Evolutionary conservation across 2,888 invertebrate species (phyloP), one percentile per base, ranked within the genome.

Genomic region (Synergus gifuensis): DNA sequence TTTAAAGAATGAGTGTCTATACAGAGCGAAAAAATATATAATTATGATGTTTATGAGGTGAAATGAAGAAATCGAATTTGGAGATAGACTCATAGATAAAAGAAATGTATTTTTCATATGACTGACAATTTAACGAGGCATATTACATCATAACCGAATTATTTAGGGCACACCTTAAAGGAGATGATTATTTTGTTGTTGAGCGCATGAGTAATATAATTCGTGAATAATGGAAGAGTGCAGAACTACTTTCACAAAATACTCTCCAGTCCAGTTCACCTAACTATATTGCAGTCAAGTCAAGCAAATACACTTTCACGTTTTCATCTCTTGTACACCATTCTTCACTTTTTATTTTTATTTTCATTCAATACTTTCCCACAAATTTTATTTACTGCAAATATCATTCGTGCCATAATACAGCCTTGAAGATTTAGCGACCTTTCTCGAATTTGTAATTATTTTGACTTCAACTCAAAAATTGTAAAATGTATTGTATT

Each of bases 161-260:
- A 69, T 73, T 8, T n/a, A 8, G 12, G 54, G 11, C 11, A 40
- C 11, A 42, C 40, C 66, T 40, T 66, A n/a, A 66, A 22, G 22
- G 44, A 12, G 60, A 60, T 28, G 60, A 60, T 22, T 44, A 54
- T 73, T n/a, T n/a, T 73, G 49, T 54, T 40, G 49, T 40, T 54
- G 11, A 69, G 28, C 28, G 66, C 46, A 66, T 76, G 49, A 79
- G 73, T 62, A 69, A 46, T 77, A 77, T 76, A 79, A 79, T 82
- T 76, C 78, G 78, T 60, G 79, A 76, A 80, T 80, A 80, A 82
- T 81, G 44, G 73, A 62, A 54, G 46, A 76, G 60, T 22, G 40
- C 42, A 80, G 73, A 58, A 76, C 69, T 78, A 79, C 82, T 82
- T 82, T 82, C 82, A 82, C 82, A 81, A 36, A 36, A 77, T 79